Evolutionary conservation across 2,797 vertebrate genomes (phyloP).

Genomic region (Sylvilagus floridanus): DNA sequence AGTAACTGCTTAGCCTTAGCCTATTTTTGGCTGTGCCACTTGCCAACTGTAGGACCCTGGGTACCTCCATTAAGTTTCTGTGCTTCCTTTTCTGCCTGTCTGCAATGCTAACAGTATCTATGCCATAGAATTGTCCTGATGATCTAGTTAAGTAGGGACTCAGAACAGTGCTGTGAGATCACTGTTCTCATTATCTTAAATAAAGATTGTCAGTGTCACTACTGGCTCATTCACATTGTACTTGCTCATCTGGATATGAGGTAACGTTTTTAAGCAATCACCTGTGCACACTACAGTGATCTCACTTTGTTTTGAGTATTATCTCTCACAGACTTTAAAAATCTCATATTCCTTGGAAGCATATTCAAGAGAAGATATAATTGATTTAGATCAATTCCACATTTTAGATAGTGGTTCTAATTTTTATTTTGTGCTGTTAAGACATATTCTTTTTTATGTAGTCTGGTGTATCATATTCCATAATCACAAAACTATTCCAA

Average conservation of each 20-base stretch:
- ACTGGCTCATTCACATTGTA: neutral
- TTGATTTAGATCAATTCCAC: neutral
- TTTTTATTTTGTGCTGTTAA: slow-evolving; percentile 5
- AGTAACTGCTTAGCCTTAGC: neutral
- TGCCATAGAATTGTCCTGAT: neutral
- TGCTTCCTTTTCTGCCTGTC: neutral
- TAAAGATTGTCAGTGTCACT: neutral
- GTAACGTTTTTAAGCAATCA: neutral
- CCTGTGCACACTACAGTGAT: neutral
- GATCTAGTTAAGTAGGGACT: neutral
- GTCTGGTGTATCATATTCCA: neutral
- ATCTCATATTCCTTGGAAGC: neutral
- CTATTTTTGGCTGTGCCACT: neutral
- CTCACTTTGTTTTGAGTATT: neutral
- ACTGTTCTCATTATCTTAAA: neutral
- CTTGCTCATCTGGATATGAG: neutral
- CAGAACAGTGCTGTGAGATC: neutral
- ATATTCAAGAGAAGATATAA: neutral
- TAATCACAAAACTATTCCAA: neutral
- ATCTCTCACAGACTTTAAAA: neutral
- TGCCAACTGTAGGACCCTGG: neutral
- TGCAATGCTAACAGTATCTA: neutral
- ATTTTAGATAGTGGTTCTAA: neutral
- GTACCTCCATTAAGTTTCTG: neutral
- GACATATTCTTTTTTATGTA: neutral